A percentile compares a stretch with the other conserved stretches of the same genome.
Evolutionary conservation across 1,140 invertebrate species (phyloP).

Genomic region (Drosophila nigrodunni): DNA sequence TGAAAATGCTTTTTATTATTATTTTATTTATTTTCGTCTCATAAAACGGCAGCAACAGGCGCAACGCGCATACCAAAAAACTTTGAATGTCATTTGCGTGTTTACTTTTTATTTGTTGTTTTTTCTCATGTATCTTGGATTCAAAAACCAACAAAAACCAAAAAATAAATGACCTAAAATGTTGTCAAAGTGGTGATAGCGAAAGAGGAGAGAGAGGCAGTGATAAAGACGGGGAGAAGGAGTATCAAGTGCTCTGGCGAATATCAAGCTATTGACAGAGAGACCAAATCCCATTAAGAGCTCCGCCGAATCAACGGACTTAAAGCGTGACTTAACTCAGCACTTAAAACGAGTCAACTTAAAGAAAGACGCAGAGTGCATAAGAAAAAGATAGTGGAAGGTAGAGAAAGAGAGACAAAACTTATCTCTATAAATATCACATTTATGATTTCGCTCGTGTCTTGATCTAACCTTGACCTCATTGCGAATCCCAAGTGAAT

Average conservation of each 20-base stretch:
- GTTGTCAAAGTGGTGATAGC: slow-evolving; percentile 2
- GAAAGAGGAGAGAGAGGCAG: background rate
- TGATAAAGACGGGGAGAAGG: background rate
- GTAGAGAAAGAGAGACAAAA: background rate
- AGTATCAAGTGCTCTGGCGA: background rate
- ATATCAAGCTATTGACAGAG: slow-evolving; percentile 11
- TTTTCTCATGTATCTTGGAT: slow-evolving; percentile 6
- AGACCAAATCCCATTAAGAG: slow-evolving; percentile 1
- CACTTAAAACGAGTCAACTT: slow-evolving; percentile 1
- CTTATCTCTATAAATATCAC: background rate
- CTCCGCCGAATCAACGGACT: slow-evolving; percentile 4
- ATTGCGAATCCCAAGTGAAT: too few relatives aligned
- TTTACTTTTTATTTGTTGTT: slow-evolving; percentile 6
- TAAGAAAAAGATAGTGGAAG: background rate
- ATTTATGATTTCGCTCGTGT: too few relatives aligned
- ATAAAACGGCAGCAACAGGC: slow-evolving; percentile 39
- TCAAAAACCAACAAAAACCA: background rate
- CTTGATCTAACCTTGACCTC: too few relatives aligned
- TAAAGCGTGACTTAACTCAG: slow-evolving; percentile 4
- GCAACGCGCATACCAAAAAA: slow-evolving; percentile 30
- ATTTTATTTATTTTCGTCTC: slow-evolving; percentile 36
- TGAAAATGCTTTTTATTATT: slow-evolving; percentile 32
- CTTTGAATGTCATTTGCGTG: slow-evolving; percentile 51
- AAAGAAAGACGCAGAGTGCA: background rate
- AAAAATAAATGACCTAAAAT: slow-evolving; percentile 20